Evolutionary conservation across 2,797 vertebrate species (phyloP), one percentile per base, ranked within the genome.

Genomic region (Sebastes oblongus): DNA sequence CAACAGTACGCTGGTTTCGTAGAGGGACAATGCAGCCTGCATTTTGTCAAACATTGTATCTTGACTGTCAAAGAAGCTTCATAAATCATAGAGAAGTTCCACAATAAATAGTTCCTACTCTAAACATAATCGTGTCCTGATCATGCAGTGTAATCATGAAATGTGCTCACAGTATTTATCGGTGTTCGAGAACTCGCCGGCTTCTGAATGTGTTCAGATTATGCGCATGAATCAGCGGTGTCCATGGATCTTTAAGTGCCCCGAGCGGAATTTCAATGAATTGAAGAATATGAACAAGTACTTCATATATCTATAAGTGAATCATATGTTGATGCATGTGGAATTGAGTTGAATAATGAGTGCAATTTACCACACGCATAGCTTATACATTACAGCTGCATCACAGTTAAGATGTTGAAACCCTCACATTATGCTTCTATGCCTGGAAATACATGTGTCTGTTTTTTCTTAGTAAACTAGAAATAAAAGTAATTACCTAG

Each of bases 211-310:
- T 66, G 59, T 67, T 84, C 32, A 81, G 75, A 82, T 82, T 89
- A 89, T 89, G 90, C 83, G 90, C 82, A 85, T 88, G 82, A 86
- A 83, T 86, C 81, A 80, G 75, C 54, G 69, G 65, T 60, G 77
- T 77, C 64, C 78, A 72, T 78, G 70, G 82, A 90, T 92, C 82
- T 85, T 80, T 81, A 32, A 56, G 67, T 5, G 55, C 77, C 77
- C 70, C 2, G 2, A 80, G 81, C 77, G 24, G 86, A 85, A 88
- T 88, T 69, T 84, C 66, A 91, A 82, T 85, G 81, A 82, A 78
- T 27, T 42, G 29, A 82, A 79, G 60, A n/a, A 65, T 73, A 72
- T 80, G 62, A 86, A 80, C 56, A 65, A 81, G 42, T 54, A 52
- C 68, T 72, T 69, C 52, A 67, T 50, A 77, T n/a, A 72, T 42